phyloP scores from a whole-genome alignment of 1,140 invertebrate genomes.

The Drosophila fuyamai region DNA sequence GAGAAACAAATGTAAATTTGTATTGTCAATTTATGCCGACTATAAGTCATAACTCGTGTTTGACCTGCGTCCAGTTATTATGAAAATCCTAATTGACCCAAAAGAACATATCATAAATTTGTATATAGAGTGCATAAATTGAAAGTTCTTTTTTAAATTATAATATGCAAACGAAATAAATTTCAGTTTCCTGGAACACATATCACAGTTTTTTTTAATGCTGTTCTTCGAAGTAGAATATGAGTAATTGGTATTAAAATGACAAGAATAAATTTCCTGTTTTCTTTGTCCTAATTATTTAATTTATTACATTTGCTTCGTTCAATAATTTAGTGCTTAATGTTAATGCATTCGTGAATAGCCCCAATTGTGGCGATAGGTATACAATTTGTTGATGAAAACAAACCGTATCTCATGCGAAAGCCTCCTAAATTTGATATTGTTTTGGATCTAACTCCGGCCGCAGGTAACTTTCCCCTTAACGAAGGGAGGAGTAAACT shows the following conservation, averaged over 20 bases:
- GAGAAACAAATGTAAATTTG: constrained; percentile 23
- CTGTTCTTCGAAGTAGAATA: too few species aligned
- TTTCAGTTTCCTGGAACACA: constrained; percentile 11
- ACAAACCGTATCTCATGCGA: constrained; percentile 5
- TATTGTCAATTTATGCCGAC: constrained; percentile 20
- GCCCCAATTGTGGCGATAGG: constrained; percentile 4
- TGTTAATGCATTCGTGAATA: constrained; percentile 1
- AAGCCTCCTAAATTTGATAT: constrained; percentile 13
- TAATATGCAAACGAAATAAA: constrained; percentile 17
- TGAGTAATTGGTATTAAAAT: not conserved
- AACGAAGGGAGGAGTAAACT: constrained; percentile 23
- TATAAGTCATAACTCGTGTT: constrained; percentile 46
- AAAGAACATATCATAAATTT: constrained; percentile 52
- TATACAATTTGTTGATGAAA: constrained; percentile 18
- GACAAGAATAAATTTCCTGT: too few species aligned
- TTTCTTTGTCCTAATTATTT: not conserved
- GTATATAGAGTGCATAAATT: constrained; percentile 39
- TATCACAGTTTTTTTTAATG: not conserved
- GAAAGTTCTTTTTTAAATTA: not conserved
- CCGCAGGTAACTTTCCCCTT: constrained; percentile 25
- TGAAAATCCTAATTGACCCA: constrained; percentile 30
- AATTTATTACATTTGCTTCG: not conserved
- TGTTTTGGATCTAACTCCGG: constrained; percentile 37
- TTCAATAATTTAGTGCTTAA: not conserved
- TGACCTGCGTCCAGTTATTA: constrained; percentile 11